Percentiles rank a stretch among this genome's conserved stretches.
Evolutionary conservation across 2,888 invertebrate species (phyloP).

Genomic region (Agrochola macilenta): DNA sequence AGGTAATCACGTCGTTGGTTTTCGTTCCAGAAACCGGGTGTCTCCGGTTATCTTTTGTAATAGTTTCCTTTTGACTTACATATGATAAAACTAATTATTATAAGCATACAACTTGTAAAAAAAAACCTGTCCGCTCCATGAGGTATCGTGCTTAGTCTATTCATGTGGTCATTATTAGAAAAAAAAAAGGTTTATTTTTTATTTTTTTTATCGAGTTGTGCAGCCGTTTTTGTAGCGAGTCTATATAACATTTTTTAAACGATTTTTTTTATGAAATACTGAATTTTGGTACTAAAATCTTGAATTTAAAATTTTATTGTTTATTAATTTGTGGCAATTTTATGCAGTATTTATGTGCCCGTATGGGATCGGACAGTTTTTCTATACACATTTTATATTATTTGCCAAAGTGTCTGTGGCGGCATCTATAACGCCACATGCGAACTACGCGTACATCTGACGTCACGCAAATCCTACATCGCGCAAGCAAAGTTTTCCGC

Average conservation of each 20-base stretch:
- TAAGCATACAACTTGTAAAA: background rate
- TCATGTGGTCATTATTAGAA: too few species aligned
- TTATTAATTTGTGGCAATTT: background rate
- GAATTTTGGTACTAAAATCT: background rate
- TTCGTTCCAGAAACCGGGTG: too few species aligned
- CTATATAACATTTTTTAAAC: too few species aligned
- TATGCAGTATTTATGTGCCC: background rate
- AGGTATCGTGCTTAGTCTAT: background rate
- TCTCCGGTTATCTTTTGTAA: too few species aligned
- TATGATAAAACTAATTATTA: too few species aligned
- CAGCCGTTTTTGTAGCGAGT: too few species aligned
- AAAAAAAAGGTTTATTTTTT: too few species aligned
- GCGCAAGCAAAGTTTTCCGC: slow-evolving; percentile 4
- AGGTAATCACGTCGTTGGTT: too few species aligned
- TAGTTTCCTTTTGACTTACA: too few species aligned
- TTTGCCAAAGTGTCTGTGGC: background rate
- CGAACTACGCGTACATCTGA: background rate
- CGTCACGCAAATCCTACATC: slow-evolving; percentile 5
- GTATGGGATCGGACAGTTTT: background rate
- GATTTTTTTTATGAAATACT: background rate
- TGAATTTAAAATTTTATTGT: background rate
- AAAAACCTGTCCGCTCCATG: background rate
- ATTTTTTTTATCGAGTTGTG: too few species aligned
- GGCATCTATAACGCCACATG: background rate
- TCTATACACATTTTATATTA: background rate